Conservation (phyloP, 1,140 invertebrate genomes). For the Drosophila murphyi region DNA sequence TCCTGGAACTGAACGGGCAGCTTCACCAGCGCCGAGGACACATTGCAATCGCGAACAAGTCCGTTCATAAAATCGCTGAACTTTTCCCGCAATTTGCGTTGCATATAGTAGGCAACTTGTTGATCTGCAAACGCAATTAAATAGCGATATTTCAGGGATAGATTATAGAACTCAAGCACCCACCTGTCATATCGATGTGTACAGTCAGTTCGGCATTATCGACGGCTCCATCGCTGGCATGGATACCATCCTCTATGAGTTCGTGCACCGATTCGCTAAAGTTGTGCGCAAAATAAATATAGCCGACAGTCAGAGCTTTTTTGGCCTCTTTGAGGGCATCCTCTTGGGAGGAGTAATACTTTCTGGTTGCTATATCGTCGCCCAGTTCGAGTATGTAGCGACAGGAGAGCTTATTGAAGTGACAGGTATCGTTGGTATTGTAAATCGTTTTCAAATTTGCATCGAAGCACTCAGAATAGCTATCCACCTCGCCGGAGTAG, state of each 20-base stretch:
- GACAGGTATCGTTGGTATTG: constrained; percentile 81
- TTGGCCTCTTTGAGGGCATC: constrained; percentile 87
- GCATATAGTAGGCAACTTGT: constrained; percentile 88
- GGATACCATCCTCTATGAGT: constrained; percentile 86
- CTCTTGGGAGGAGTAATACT: constrained; percentile 63
- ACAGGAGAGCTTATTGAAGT: constrained; percentile 87
- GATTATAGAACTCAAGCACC: neutral
- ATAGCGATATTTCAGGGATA: neutral
- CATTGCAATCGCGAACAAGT: constrained; percentile 87
- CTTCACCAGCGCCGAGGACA: constrained; percentile 85
- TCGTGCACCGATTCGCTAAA: constrained; percentile 89
- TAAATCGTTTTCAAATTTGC: constrained; percentile 66
- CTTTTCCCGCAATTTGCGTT: constrained; percentile 87
- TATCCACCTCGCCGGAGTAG: constrained; percentile 89
- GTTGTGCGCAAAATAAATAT: constrained; percentile 90
- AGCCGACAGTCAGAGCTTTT: constrained; percentile 88
- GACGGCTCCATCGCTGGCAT: constrained; percentile 85
- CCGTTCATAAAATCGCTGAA: constrained; percentile 87
- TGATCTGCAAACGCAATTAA: constrained; percentile 84
- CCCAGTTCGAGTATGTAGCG: constrained; percentile 86
- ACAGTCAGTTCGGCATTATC: constrained; percentile 87
- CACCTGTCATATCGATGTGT: constrained; percentile 83
- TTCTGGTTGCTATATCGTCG: constrained; percentile 81
- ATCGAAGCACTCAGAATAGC: constrained; percentile 75
- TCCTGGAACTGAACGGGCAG: constrained; percentile 88